These are phyloP conservation scores for Calypte anna DNA, from an alignment of 2,113 vertebrate species.

Conservation along the genomic window DNA sequence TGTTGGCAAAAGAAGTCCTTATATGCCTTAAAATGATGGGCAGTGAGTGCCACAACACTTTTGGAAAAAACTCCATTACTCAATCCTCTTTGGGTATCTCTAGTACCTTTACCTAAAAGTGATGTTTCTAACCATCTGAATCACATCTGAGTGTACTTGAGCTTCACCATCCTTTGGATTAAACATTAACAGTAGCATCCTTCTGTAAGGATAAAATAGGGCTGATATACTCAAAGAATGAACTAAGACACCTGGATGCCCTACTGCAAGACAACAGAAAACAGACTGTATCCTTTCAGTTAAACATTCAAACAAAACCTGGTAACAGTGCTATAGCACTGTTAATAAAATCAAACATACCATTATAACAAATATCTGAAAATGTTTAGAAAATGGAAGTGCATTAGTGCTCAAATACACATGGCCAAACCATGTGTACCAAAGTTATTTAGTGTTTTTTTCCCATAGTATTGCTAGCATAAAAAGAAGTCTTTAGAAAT, in stretches of 20 bases:
- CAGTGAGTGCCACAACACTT: too few relatives aligned
- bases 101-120: neutral
- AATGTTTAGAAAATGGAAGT: neutral
- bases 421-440: neutral
- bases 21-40: too few relatives aligned
- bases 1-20: too few relatives aligned
- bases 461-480: neutral
- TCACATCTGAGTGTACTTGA: neutral
- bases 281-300: neutral
- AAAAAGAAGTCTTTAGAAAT: neutral
- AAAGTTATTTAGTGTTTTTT: neutral
- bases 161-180: neutral
- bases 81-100: too few relatives aligned
- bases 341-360: neutral
- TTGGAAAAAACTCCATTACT: too few relatives aligned
- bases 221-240: neutral
- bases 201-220: neutral
- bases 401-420: neutral
- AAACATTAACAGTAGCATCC: neutral
- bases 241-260: neutral
- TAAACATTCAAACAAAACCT: constrained; percentile 19
- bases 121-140: neutral
- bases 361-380: neutral
- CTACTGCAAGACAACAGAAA: neutral
- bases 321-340: neutral